These are phyloP conservation scores for Tetramorium alpestre DNA, from an alignment of 1,140 invertebrate genomes.

Conservation along the genomic window DNA sequence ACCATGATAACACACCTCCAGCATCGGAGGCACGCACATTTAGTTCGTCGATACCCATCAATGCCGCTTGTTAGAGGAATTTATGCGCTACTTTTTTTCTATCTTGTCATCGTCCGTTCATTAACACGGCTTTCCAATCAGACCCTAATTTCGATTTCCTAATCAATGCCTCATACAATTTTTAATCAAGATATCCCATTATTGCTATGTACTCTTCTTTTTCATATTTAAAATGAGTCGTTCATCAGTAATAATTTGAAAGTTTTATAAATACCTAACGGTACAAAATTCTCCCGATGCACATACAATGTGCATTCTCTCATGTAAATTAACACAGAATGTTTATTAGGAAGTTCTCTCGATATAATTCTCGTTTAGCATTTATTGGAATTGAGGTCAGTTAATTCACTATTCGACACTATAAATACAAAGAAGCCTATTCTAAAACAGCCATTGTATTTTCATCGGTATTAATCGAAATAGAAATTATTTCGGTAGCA, in stretches of 20 bases:
- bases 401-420: background rate
- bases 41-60: background rate
- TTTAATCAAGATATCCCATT: conserved; percentile 4
- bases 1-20: background rate
- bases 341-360: background rate
- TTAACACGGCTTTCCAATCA: conserved; percentile 23
- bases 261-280: background rate
- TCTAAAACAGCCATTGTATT: background rate
- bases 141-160: conserved; percentile 25
- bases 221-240: background rate
- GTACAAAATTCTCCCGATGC: background rate
- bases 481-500: background rate
- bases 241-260: background rate
- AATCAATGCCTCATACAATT: conserved; percentile 20
- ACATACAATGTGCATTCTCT: background rate
- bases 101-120: conserved; percentile 26
- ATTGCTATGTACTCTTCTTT: background rate
- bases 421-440: background rate
- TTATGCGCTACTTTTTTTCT: conserved; percentile 19
- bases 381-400: background rate
- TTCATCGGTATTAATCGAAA: background rate
- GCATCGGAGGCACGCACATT: background rate
- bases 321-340: background rate
- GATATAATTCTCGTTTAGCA: background rate
- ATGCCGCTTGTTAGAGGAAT: conserved; percentile 2